Evolutionary conservation across 1,140 invertebrate genomes (phyloP).

Genomic region (Atta texana): DNA sequence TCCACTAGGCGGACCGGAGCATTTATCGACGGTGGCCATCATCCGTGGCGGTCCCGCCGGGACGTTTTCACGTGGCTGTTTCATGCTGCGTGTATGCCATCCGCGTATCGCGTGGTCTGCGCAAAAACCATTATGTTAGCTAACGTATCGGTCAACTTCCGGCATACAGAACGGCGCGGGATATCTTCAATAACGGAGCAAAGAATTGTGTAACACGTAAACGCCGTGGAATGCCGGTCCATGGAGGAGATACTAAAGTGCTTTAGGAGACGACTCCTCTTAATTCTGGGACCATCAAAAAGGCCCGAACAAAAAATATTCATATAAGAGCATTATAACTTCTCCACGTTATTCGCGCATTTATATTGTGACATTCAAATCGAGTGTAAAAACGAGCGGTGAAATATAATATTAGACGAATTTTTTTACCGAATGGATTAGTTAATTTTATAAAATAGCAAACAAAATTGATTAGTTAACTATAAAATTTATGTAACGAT

Average conservation of each 20-base stretch:
- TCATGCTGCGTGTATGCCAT: background rate
- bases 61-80: conserved; percentile 36
- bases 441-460: background rate
- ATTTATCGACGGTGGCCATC: conserved; percentile 44
- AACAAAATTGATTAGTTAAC: background rate
- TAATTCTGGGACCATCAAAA: background rate
- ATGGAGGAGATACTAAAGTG: background rate
- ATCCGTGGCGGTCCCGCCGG: conserved; percentile 3
- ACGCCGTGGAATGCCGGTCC: conserved; percentile 15
- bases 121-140: conserved; percentile 2
- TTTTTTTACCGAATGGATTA: background rate
- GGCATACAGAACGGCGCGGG: conserved; percentile 39
- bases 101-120: background rate
- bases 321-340: background rate
- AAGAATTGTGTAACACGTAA: conserved; percentile 56
- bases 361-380: background rate
- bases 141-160: conserved; percentile 49
- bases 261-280: background rate
- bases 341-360: background rate
- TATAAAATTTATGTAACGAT: background rate
- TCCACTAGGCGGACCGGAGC: conserved; percentile 11
- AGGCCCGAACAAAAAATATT: background rate
- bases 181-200: conserved; percentile 37
- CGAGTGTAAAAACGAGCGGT: background rate
- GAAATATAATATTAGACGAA: background rate